Evolutionary conservation across 1,140 invertebrate species (phyloP), one percentile per base, ranked within the genome.

Genomic region (Drosophila funebris): DNA sequence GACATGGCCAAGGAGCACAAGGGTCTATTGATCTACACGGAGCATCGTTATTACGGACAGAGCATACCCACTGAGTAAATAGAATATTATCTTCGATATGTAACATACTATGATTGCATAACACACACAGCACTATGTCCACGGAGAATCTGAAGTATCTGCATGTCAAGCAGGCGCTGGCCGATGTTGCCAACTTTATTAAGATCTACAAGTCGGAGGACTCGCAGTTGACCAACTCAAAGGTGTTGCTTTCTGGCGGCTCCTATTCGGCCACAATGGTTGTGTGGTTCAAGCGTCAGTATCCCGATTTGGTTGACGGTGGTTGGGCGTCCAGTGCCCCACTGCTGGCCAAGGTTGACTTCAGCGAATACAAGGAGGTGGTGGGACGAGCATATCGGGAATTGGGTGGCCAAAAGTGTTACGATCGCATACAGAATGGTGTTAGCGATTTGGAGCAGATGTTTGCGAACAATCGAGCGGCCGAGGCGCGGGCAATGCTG

Each of bases 11-110:
- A 93, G 56, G 75, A 92, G 16, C 91, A 94, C 73, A 93, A 93
- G 6, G 96, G 95, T 13, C 92, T 92, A 2, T 88, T 95, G 39
- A 93, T 94, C 81, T 94, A 95, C 50, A 94, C 96, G 11, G 96
- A 97, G 90, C 96, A 97, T 91, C 94, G 96, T 67, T 97, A 94
- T 91, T 97, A 97, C 90, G 96, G 96, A 13, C 80, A 95, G 77
- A 97, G 96, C 91, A 92, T 93, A 64, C 96, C 96, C 0, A 94
- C 94, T n/a, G 66, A 48, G 77, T 73, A 52, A 85, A 93, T 94
- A 1, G 4, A 37, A 5, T 37, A 22, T 9, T 13, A 4, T n/a
- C 4, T n/a, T 3, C 4, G 2, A 13, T 13, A n/a, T 13, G 13
- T 36, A 0, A n/a, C 3, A 16, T 16, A 14, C n/a, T 18, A 3